Evolutionary conservation across 2,797 vertebrate genomes (phyloP).

Genomic region (Microctenopoma stevenorrisi): DNA sequence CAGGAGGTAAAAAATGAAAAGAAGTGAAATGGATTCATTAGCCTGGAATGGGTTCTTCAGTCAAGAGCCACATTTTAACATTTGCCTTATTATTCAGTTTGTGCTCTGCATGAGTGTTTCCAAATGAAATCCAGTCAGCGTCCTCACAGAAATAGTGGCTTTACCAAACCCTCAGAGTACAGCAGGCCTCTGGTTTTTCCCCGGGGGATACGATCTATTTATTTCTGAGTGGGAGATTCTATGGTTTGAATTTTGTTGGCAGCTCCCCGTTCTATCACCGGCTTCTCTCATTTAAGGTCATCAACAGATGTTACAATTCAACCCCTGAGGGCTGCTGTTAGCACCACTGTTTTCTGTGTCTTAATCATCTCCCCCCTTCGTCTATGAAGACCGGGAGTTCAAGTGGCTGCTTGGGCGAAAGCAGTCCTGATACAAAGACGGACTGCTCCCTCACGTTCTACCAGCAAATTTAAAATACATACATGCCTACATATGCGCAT

Average conservation of each 20-base stretch:
- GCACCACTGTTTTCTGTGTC: slow-evolving; percentile 32
- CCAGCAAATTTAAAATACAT: slow-evolving; percentile 32
- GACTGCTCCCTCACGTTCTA: slow-evolving; percentile 45
- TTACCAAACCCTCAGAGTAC: slow-evolving; percentile 6
- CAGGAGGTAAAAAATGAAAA: slow-evolving; percentile 3
- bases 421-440: slow-evolving; percentile 25
- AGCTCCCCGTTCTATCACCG: not conserved
- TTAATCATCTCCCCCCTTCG: slow-evolving; percentile 53
- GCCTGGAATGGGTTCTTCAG: slow-evolving; percentile 25
- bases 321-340: slow-evolving; percentile 26
- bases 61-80: slow-evolving; percentile 33
- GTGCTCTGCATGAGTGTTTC: not conserved
- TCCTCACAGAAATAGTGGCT: slow-evolving; percentile 13
- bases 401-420: slow-evolving; percentile 31
- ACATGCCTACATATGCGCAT: slow-evolving; percentile 37
- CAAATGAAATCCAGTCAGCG: slow-evolving; percentile 10
- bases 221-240: slow-evolving; percentile 4
- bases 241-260: slow-evolving; percentile 11
- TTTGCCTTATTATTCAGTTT: slow-evolving; percentile 5
- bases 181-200: not conserved
- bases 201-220: not conserved
- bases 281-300: slow-evolving; percentile 43
- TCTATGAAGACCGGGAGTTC: slow-evolving; percentile 30
- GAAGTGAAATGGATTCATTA: slow-evolving; percentile 43
- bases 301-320: slow-evolving; percentile 32